Conservation (phyloP, 1,140 invertebrate genomes). For the Drosophila obscura region DNA sequence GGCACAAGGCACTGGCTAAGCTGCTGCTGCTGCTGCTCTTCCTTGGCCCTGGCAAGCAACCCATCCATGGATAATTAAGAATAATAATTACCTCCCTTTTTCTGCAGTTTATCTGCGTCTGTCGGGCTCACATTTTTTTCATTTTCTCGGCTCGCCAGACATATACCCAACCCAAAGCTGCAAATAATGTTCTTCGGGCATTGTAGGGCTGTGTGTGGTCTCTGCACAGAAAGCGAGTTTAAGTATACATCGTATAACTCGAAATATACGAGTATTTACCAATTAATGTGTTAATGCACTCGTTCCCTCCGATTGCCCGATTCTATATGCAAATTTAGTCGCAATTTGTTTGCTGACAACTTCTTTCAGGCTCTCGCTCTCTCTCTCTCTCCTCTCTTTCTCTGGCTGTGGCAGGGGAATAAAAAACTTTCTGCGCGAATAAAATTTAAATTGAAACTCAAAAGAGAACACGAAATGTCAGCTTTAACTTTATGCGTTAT, state of each 20-base stretch:
- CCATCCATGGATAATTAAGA: slow-evolving; percentile 54
- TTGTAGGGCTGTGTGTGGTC: too few species aligned
- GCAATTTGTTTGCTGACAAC: too few species aligned
- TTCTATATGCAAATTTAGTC: too few species aligned
- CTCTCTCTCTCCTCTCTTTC: too few species aligned
- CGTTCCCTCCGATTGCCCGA: too few species aligned
- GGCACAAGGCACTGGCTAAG: slow-evolving; percentile 9
- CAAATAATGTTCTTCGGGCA: slow-evolving; percentile 29
- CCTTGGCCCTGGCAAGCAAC: slow-evolving; percentile 3
- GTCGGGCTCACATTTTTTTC: slow-evolving; percentile 13
- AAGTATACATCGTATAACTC: not conserved
- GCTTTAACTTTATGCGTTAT: slow-evolving; percentile 30
- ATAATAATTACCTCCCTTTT: slow-evolving; percentile 54
- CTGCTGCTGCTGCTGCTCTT: slow-evolving; percentile 4
- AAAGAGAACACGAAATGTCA: not conserved
- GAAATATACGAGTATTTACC: slow-evolving; percentile 8
- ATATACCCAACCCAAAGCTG: not conserved
- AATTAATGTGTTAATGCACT: slow-evolving; percentile 23
- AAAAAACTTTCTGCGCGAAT: not conserved
- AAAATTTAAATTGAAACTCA: slow-evolving; percentile 14
- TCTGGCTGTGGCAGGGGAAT: too few species aligned
- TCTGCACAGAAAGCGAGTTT: too few species aligned
- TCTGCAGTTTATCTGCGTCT: slow-evolving; percentile 46
- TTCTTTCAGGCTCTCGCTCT: too few species aligned
- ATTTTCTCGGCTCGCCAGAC: not conserved